These are phyloP conservation scores for Cardinalis cardinalis DNA, from an alignment of 2,113 vertebrate genomes.

Conservation along the genomic window DNA sequence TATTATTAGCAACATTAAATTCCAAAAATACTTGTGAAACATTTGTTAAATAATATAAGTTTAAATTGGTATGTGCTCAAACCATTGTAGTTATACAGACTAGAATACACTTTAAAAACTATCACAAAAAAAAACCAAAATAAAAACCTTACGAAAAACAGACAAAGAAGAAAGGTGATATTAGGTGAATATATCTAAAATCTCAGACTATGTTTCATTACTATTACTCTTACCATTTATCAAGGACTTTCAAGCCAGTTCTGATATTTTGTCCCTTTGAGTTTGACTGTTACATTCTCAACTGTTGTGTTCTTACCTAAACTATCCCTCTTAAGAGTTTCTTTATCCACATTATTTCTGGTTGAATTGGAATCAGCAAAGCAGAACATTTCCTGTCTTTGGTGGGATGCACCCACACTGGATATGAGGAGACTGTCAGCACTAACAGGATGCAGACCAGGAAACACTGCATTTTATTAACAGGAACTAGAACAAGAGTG, in stretches of 20 bases:
- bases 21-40: not conserved
- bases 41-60: not conserved
- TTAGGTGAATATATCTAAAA: not conserved
- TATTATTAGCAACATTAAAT: not conserved
- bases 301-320: not conserved
- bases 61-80: not conserved
- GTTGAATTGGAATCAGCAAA: constrained; percentile 16
- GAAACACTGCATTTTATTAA: constrained; percentile 15
- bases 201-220: not conserved
- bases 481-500: not conserved
- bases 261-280: not conserved
- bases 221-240: not conserved
- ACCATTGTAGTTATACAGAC: not conserved
- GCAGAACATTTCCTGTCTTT: constrained; percentile 33
- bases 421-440: not conserved
- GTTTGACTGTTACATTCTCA: not conserved
- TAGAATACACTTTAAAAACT: not conserved
- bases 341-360: not conserved
- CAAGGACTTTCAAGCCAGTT: not conserved
- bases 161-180: not conserved
- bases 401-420: not conserved
- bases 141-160: not conserved
- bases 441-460: constrained; percentile 31
- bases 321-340: not conserved
- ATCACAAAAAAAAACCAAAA: not conserved